phyloP scores from a whole-genome alignment of 2,888 invertebrate genomes.

The Pantelozetes paolii region DNA sequence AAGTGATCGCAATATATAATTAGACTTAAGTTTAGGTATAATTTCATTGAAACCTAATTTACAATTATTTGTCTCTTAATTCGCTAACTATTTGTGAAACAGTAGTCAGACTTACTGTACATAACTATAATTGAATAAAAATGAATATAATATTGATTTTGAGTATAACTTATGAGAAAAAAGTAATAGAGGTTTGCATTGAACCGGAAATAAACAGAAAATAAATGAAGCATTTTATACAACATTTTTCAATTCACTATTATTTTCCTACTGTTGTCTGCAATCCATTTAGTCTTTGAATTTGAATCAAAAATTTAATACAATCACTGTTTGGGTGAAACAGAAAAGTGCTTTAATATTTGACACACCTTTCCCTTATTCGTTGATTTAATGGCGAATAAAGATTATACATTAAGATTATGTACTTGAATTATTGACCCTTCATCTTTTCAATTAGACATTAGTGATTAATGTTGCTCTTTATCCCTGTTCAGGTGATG shows the following conservation, averaged over 20 bases:
- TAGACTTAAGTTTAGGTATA: not conserved
- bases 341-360: no score
- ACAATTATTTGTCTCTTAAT: not conserved
- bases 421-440: no score
- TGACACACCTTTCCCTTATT: no score
- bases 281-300: not conserved
- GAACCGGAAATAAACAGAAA: conserved; percentile 1
- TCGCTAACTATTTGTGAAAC: no score
- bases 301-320: not conserved
- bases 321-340: not conserved
- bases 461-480: no score
- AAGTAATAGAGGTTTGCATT: conserved; percentile 8
- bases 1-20: conserved; percentile 2
- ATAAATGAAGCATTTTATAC: conserved; percentile 13
- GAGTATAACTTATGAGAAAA: not conserved
- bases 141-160: not conserved
- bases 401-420: no score
- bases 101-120: no score
- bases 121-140: not conserved
- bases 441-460: no score
- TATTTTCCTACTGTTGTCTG: not conserved
- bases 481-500: no score
- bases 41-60: not conserved
- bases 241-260: conserved; percentile 12
- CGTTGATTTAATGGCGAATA: no score